phyloP scores from a whole-genome alignment of 92 coral and sea anemone species.

The Ricordea florida region DNA sequence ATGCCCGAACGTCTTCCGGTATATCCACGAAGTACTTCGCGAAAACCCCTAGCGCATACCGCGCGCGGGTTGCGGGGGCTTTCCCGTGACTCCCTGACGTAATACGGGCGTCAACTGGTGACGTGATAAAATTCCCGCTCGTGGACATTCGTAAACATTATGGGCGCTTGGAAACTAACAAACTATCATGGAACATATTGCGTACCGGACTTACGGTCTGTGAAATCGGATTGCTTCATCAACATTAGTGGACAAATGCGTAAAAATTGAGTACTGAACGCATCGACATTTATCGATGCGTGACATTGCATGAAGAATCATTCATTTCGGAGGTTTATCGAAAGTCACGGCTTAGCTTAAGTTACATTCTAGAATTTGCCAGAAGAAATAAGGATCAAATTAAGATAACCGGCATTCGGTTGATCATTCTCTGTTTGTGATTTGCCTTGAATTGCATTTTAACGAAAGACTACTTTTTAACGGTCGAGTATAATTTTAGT shows the following conservation, averaged over 20 bases:
- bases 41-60: neutral
- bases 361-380: constrained; percentile 18
- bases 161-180: too few relatives aligned
- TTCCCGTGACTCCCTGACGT: constrained; percentile 5
- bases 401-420: too few relatives aligned
- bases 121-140: constrained; percentile 41
- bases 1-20: neutral
- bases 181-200: neutral
- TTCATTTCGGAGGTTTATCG: neutral
- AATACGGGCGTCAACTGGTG: constrained; percentile 26
- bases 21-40: neutral
- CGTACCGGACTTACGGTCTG: too few relatives aligned
- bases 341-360: constrained; percentile 30
- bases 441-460: too few relatives aligned
- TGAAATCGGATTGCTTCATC: too few relatives aligned
- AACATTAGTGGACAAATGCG: too few relatives aligned
- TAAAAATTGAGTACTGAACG: neutral
- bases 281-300: neutral
- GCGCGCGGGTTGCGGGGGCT: constrained; percentile 28
- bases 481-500: too few relatives aligned
- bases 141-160: neutral
- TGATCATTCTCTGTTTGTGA: too few relatives aligned
- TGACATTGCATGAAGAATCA: constrained; percentile 17
- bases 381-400: too few relatives aligned
- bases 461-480: too few relatives aligned